Evolutionary conservation across 2,797 vertebrate genomes (phyloP).

Genomic region (Sebastes kiyomatsui): DNA sequence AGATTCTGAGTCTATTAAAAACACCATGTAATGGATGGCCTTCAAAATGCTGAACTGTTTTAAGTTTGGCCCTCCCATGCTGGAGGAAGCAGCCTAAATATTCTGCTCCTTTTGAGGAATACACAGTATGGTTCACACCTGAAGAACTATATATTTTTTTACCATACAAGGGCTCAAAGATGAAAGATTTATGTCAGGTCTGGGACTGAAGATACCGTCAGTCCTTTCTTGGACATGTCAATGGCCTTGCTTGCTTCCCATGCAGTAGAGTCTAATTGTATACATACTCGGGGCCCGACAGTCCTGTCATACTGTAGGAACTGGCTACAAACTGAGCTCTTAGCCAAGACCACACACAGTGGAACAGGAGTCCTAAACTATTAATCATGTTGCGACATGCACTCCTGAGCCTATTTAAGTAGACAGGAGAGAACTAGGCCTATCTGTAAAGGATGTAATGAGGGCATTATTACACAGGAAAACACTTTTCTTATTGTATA

Average conservation of each 20-base stretch:
- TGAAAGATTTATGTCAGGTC: not conserved
- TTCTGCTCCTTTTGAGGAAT: not conserved
- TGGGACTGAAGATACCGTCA: not conserved
- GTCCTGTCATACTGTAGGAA: not conserved
- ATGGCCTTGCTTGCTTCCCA: not conserved
- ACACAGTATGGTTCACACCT: not conserved
- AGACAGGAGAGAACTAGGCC: not conserved
- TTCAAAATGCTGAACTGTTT: no score
- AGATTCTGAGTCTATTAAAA: no score
- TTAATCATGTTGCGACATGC: conserved; percentile 13
- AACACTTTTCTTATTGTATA: not conserved
- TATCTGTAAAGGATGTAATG: not conserved
- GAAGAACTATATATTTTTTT: not conserved
- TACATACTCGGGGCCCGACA: not conserved
- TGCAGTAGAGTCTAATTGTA: not conserved
- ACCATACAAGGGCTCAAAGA: not conserved
- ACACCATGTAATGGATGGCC: no score
- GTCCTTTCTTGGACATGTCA: not conserved
- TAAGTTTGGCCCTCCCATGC: not conserved
- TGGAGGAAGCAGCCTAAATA: not conserved
- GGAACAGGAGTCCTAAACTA: not conserved
- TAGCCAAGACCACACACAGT: conserved; percentile 10
- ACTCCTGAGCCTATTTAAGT: not conserved
- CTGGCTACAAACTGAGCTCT: not conserved
- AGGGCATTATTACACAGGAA: not conserved